Evolutionary conservation across 2,797 vertebrate species (phyloP).

Genomic region (Sebastolobus alascanus): DNA sequence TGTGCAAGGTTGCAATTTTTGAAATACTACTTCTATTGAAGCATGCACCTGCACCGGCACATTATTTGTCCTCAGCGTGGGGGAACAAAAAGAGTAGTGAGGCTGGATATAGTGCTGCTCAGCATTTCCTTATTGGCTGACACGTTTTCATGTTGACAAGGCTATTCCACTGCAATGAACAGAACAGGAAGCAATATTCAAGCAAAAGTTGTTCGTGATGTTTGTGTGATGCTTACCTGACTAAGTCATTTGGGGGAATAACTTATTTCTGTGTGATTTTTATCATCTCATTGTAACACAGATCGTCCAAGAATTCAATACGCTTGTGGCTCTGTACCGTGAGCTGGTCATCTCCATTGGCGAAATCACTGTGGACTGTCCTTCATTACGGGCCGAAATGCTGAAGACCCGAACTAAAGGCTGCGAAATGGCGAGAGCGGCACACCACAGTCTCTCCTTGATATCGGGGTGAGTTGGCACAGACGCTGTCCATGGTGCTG

Average conservation of each 20-base stretch:
- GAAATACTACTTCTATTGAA: background rate
- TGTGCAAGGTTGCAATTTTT: conserved; percentile 39
- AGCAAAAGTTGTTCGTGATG: conserved; percentile 6
- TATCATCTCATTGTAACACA: conserved; percentile 78
- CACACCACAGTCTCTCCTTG: conserved; percentile 94
- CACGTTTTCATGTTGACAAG: conserved; percentile 30
- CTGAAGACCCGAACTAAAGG: conserved; percentile 94
- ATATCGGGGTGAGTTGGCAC: conserved; percentile 92
- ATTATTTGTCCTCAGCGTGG: conserved; percentile 14
- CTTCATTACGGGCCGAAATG: conserved; percentile 92
- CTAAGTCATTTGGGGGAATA: background rate
- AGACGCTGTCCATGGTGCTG: conserved; percentile 61
- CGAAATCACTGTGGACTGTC: conserved; percentile 93
- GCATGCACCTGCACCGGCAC: background rate
- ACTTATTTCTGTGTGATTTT: conserved; percentile 10
- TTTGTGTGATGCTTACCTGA: conserved; percentile 2
- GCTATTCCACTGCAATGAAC: conserved; percentile 14
- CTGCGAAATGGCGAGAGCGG: conserved; percentile 95
- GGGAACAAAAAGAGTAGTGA: background rate
- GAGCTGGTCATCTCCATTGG: conserved; percentile 98
- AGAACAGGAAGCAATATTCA: background rate
- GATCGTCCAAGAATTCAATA: conserved; percentile 99
- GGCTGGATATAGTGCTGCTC: conserved; percentile 15
- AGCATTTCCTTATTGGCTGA: conserved; percentile 33
- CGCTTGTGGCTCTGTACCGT: conserved; percentile 96